phyloP scores from a whole-genome alignment of 2,888 invertebrate species.

The Phrixothrix hirtus region DNA sequence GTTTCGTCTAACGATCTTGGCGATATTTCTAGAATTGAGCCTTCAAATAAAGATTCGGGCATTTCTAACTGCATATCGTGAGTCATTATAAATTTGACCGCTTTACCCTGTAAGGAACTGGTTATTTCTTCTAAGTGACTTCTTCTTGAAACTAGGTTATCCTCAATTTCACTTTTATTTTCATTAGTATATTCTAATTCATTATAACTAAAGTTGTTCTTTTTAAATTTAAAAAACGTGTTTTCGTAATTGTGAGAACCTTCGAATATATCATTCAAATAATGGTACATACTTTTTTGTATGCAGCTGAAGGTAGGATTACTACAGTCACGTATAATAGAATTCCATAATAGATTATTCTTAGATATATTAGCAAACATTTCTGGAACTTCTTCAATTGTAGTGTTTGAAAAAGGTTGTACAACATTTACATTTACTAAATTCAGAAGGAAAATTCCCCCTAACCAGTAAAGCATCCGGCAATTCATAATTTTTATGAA shows the following conservation, averaged over 20 bases:
- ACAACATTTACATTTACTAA: constrained; percentile 21
- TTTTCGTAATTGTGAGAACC: constrained; percentile 52
- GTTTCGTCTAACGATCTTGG: constrained; percentile 74
- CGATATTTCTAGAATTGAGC: constrained; percentile 72
- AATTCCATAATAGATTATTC: constrained; percentile 74
- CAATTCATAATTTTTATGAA: constrained; percentile 7
- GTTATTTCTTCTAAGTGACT: constrained; percentile 77
- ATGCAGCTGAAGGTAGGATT: constrained; percentile 73
- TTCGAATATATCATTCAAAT: constrained; percentile 68
- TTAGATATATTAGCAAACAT: constrained; percentile 45
- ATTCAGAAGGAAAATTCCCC: constrained; percentile 6
- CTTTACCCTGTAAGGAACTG: constrained; percentile 68
- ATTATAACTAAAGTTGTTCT: constrained; percentile 37
- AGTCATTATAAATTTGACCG: constrained; percentile 70
- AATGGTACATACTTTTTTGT: constrained; percentile 74
- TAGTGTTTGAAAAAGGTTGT: constrained; percentile 44
- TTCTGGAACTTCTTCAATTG: constrained; percentile 43
- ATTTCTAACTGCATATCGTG: constrained; percentile 75
- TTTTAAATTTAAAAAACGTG: constrained; percentile 61
- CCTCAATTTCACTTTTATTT: constrained; percentile 31
- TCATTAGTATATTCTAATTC: constrained; percentile 13
- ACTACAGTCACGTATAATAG: constrained; percentile 71
- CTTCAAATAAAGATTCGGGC: constrained; percentile 74
- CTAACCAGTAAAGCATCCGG: constrained; percentile 3
- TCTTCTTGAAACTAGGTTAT: constrained; percentile 50